A percentile compares a stretch with the other conserved stretches of the same genome.
These are phyloP conservation scores for Drosophila equinoxialis DNA, from an alignment of 1,140 invertebrate species.

Conservation along the genomic window DNA sequence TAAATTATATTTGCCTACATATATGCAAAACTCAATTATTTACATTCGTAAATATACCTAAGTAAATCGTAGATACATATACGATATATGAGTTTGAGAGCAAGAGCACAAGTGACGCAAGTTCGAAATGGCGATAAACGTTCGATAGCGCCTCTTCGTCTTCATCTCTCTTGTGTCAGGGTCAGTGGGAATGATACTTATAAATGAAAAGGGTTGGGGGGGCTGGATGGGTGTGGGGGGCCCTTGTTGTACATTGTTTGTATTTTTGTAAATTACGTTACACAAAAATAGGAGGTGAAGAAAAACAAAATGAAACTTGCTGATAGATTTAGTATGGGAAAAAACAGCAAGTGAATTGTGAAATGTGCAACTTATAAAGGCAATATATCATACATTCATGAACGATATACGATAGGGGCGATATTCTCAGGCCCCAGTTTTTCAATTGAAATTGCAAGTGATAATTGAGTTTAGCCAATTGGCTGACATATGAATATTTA, in stretches of 20 bases:
- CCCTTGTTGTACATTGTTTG: slow-evolving; percentile 16
- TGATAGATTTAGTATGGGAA: slow-evolving; percentile 21
- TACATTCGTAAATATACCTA: slow-evolving; percentile 22
- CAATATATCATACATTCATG: slow-evolving; percentile 8
- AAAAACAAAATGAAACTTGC: slow-evolving; percentile 16
- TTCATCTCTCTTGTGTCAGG: slow-evolving; percentile 18
- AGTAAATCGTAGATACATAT: slow-evolving; percentile 1
- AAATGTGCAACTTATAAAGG: slow-evolving; percentile 9
- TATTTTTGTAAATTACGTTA: slow-evolving; percentile 15
- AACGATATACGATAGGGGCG: neutral
- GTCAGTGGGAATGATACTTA: slow-evolving; percentile 9
- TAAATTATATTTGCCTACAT: slow-evolving; percentile 48
- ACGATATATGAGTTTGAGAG: slow-evolving; percentile 2
- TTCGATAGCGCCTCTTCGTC: slow-evolving; percentile 9
- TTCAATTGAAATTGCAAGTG: slow-evolving; percentile 15
- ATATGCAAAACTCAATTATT: slow-evolving; percentile 20
- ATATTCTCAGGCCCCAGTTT: slow-evolving; percentile 10
- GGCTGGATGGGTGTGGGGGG: neutral
- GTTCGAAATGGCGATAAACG: slow-evolving; percentile 10
- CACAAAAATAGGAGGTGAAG: neutral
- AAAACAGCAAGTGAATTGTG: slow-evolving; percentile 11
- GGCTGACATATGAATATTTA: slow-evolving; percentile 1
- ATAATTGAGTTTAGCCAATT: slow-evolving; percentile 28
- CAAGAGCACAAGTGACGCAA: slow-evolving; percentile 23
- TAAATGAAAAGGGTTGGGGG: no score